Evolutionary conservation across 1,140 invertebrate species (phyloP).

Genomic region (Marisa cornuarietis): DNA sequence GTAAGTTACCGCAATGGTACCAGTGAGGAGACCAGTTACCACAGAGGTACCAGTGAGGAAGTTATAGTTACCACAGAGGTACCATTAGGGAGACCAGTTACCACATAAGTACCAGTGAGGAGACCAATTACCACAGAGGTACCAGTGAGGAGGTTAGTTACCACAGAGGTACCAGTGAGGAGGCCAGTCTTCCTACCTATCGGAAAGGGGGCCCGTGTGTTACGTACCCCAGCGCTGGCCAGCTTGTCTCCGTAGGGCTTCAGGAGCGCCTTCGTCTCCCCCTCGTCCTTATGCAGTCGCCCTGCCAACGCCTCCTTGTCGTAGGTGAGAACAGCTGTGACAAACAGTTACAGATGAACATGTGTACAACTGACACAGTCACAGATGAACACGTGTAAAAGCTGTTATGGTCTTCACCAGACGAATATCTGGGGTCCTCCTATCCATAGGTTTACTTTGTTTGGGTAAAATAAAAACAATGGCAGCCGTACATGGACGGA

Average conservation of each 20-base stretch:
- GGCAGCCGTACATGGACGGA: not conserved
- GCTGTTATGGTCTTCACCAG: not conserved
- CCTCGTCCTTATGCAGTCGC: not conserved
- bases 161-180: not conserved
- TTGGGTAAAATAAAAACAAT: not conserved
- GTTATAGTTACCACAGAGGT: too few relatives aligned
- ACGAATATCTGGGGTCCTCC: not conserved
- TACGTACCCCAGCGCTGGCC: not conserved
- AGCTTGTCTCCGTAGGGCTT: constrained; percentile 3
- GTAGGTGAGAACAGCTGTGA: not conserved
- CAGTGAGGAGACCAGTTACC: too few relatives aligned
- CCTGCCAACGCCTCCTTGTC: not conserved
- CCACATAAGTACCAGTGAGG: too few relatives aligned
- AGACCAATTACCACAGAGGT: too few relatives aligned
- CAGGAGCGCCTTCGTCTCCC: not conserved
- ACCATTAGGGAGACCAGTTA: too few relatives aligned
- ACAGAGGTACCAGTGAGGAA: too few relatives aligned
- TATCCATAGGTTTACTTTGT: not conserved
- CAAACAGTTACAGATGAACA: not conserved
- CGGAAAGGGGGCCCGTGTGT: not conserved
- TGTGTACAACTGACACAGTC: not conserved
- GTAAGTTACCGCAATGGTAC: too few relatives aligned
- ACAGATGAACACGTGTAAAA: not conserved
- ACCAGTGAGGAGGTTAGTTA: too few relatives aligned
- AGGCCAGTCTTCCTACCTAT: not conserved